phyloP scores from a whole-genome alignment of 2,888 invertebrate genomes.

The Andrena camellia region DNA sequence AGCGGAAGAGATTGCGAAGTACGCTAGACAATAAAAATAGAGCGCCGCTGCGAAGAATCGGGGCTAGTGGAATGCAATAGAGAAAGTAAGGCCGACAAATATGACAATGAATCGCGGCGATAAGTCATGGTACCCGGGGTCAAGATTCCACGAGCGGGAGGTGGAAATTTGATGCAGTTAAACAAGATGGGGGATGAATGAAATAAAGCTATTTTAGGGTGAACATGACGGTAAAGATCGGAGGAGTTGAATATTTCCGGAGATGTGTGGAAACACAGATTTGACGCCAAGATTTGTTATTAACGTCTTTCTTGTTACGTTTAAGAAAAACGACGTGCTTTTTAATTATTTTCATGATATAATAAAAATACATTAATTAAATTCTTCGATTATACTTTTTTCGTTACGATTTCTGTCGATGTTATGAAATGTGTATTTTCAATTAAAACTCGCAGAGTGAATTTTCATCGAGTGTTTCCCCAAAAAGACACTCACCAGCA shows the following conservation, averaged over 20 bases:
- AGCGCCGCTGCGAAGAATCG: conserved; percentile 18
- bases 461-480: not conserved
- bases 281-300: not conserved
- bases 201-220: not conserved
- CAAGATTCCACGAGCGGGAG: too few relatives aligned
- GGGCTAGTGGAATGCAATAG: conserved; percentile 35
- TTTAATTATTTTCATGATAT: too few relatives aligned
- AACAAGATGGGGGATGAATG: not conserved
- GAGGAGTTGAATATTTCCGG: not conserved
- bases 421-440: not conserved
- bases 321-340: too few relatives aligned
- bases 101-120: conserved; percentile 27
- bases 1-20: conserved; percentile 32
- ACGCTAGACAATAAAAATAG: conserved; percentile 50
- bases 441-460: not conserved
- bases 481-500: not conserved
- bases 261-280: not conserved
- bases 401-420: too few relatives aligned
- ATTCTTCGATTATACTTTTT: too few relatives aligned
- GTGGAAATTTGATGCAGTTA: not conserved
- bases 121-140: conserved; percentile 5
- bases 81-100: conserved; percentile 17
- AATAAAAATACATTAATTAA: too few relatives aligned
- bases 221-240: not conserved
- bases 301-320: too few relatives aligned